phyloP scores from a whole-genome alignment of 2,113 vertebrate genomes.

The Trichomycterus rosablanca region DNA sequence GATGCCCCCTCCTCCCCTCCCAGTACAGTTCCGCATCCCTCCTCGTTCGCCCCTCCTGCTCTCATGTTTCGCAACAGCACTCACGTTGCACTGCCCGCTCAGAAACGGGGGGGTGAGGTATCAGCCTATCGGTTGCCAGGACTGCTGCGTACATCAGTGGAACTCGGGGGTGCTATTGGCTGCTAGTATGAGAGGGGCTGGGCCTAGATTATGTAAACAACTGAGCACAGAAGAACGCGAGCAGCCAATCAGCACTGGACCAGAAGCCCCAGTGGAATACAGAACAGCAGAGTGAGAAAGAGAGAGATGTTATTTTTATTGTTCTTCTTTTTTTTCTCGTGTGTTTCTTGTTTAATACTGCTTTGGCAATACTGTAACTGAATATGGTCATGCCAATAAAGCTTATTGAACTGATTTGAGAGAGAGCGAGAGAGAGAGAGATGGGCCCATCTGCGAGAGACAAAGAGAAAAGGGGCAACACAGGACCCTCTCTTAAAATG shows the following conservation, averaged over 20 bases:
- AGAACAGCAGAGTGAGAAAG: conserved; percentile 17
- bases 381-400: no score
- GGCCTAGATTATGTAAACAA: conserved; percentile 60
- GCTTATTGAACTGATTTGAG: no score
- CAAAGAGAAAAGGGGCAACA: conserved; percentile 29
- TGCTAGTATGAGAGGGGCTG: conserved; percentile 28
- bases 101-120: conserved; percentile 11
- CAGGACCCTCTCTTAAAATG: conserved; percentile 36
- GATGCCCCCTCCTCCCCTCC: conserved; percentile 1
- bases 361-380: no score
- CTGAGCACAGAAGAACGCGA: conserved; percentile 27
- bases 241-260: conserved; percentile 39
- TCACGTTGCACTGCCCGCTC: conserved; percentile 51
- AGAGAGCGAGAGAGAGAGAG: conserved; percentile 17
- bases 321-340: no score
- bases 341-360: no score
- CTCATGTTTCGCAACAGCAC: conserved; percentile 43
- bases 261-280: conserved; percentile 26
- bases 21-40: background rate
- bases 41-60: conserved; percentile 17
- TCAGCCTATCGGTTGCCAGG: conserved; percentile 43
- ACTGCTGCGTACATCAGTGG: conserved; percentile 33
- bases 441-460: conserved; percentile 23
- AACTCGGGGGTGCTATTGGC: conserved; percentile 35
- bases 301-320: no score